Percentiles rank a stretch among this genome's conserved stretches.
Evolutionary conservation across 2,888 invertebrate genomes (phyloP).

Genomic region (Agriopis marginaria): DNA sequence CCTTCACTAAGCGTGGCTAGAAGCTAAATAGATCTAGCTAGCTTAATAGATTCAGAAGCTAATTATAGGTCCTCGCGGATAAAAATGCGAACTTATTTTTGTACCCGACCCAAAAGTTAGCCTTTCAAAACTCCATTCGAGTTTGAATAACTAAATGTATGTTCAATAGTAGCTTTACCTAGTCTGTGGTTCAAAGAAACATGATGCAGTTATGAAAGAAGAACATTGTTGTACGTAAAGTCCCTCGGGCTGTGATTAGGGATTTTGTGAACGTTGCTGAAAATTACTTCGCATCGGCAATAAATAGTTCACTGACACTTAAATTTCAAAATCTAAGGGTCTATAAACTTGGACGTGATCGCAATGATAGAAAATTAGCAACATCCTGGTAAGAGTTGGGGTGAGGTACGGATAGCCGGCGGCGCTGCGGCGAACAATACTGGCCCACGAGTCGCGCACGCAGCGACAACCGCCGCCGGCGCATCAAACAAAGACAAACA

Average conservation of each 20-base stretch:
- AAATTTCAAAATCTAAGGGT: slow-evolving; percentile 79
- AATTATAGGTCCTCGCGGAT: no score
- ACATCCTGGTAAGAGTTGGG: slow-evolving; percentile 81
- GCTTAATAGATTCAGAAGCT: no score
- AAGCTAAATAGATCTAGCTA: no score
- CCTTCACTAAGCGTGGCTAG: background rate
- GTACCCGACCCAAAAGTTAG: background rate
- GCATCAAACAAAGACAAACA: slow-evolving; percentile 59
- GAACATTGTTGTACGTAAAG: slow-evolving; percentile 28
- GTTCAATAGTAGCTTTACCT: no score
- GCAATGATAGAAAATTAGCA: slow-evolving; percentile 86
- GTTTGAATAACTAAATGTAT: background rate
- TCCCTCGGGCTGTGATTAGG: slow-evolving; percentile 66
- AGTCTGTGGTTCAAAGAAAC: background rate
- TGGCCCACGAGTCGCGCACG: slow-evolving; percentile 64
- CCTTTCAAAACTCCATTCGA: background rate
- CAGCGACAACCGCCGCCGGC: slow-evolving; percentile 71
- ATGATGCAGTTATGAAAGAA: slow-evolving; percentile 19
- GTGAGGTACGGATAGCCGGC: slow-evolving; percentile 79
- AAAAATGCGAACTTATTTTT: background rate
- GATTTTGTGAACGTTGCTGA: slow-evolving; percentile 63
- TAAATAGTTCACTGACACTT: slow-evolving; percentile 82
- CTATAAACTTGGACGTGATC: slow-evolving; percentile 80
- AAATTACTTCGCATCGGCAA: slow-evolving; percentile 62
- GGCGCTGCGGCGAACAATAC: slow-evolving; percentile 73